Evolutionary conservation across 2,888 invertebrate genomes (phyloP), one percentile per base, ranked within the genome.

Genomic region (Noctua fimbriata): DNA sequence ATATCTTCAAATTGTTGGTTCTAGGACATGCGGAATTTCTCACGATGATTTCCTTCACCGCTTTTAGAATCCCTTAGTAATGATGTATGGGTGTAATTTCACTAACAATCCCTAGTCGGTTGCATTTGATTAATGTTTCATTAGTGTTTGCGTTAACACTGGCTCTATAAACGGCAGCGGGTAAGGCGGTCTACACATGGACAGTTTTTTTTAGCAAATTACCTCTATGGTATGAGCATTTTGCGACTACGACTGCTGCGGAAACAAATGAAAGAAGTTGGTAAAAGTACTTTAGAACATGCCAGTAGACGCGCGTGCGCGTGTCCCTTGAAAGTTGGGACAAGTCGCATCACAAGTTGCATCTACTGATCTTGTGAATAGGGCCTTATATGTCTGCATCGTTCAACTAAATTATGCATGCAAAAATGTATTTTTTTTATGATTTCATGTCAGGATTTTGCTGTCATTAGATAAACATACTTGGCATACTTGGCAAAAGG

Each of bases 81-180:
- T 4, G 92, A 94, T 93, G 90, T 91, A 94, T 90, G 92, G 90
- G 88, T 83, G 88, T 92, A 93, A 93, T 94, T 92, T 92, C 92
- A 92, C 92, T 91, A 90, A 90, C 89, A 89, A 89, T 88, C 88
- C 90, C 71, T 41, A 78, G 69, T 78, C 75, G 85, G 83, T 83
- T 92, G 91, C 92, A 92, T 90, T 91, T 93, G 91, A 94, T 93
- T 92, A 93, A 94, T 93, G 91, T 92, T 92, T 92, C 90, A 92
- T 93, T 92, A 92, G 88, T 89, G 87, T 89, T 89, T 81, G 84
- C 76, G 82, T 84, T 90, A 89, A 89, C 88, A 87, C 60, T 80
- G 76, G 77, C 73, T 75, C 58, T 74, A 69, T 85, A 77, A 69
- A 75, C 47, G 63, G 36, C 21, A 18, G 71, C 52, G 24, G 55